These are phyloP conservation scores for Choristoneura rosaceana DNA, from an alignment of 2,888 invertebrate genomes.

Conservation along the genomic window DNA sequence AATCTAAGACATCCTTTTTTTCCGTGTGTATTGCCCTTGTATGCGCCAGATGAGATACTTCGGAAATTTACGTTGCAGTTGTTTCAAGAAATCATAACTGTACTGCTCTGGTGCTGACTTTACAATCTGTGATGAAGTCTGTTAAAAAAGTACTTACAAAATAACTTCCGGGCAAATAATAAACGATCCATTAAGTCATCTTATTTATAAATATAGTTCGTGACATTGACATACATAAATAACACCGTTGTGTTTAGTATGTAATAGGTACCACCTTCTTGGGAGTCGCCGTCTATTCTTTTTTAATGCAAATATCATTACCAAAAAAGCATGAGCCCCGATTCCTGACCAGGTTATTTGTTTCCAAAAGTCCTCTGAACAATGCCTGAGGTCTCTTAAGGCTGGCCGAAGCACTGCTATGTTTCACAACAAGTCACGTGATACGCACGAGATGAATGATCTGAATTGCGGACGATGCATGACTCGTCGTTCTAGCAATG, in stretches of 20 bases:
- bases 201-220: not conserved
- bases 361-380: not conserved
- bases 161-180: not conserved
- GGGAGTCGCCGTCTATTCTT: conserved; percentile 1
- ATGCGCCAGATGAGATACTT: too few relatives aligned
- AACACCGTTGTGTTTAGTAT: not conserved
- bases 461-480: conserved; percentile 11
- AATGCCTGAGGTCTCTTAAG: not conserved
- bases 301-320: conserved; percentile 1
- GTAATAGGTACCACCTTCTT: conserved; percentile 8
- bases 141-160: too few relatives aligned
- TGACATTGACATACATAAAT: not conserved
- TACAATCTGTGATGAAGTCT: too few relatives aligned
- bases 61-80: too few relatives aligned
- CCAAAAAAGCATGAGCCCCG: not conserved
- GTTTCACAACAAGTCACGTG: conserved; percentile 16
- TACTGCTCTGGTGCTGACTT: too few relatives aligned
- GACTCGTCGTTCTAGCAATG: not conserved
- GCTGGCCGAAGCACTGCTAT: not conserved
- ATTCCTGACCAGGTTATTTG: not conserved
- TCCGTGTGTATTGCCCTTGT: too few relatives aligned
- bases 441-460: conserved; percentile 10
- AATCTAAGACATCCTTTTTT: too few relatives aligned
- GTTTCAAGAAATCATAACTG: too few relatives aligned
- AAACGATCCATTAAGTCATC: not conserved